Percentiles rank a stretch among this genome's conserved stretches.
These are phyloP conservation scores for Myotis lucifugus DNA, from an alignment of 2,113 vertebrate species.

Conservation along the genomic window DNA sequence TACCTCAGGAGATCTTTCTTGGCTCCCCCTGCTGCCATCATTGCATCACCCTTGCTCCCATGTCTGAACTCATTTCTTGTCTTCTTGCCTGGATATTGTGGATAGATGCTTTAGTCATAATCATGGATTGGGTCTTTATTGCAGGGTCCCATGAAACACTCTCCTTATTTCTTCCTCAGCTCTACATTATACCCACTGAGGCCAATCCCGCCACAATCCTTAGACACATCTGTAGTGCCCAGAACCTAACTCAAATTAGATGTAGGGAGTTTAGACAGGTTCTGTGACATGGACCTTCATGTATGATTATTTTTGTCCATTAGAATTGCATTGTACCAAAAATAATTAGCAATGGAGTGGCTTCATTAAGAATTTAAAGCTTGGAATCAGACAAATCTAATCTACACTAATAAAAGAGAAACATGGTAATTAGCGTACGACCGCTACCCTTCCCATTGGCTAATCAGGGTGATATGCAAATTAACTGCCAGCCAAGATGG, in stretches of 20 bases:
- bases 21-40: background rate
- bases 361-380: background rate
- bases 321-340: background rate
- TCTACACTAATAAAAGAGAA: too few species aligned
- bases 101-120: background rate
- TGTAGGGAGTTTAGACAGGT: background rate
- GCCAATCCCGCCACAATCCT: background rate
- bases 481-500: too few species aligned
- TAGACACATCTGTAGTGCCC: background rate
- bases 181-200: background rate
- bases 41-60: background rate
- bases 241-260: background rate
- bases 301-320: background rate
- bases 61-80: background rate
- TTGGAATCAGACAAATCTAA: background rate
- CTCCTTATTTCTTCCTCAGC: background rate
- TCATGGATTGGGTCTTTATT: background rate
- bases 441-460: too few species aligned
- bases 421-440: too few species aligned
- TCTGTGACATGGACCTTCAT: background rate
- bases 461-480: too few species aligned
- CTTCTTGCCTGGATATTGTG: background rate
- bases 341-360: background rate
- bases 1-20: background rate
- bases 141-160: background rate